Percentiles rank a stretch among this genome's conserved stretches.
These are phyloP conservation scores for Tetragonisca angustula DNA, from an alignment of 2,888 invertebrate species.

Conservation along the genomic window DNA sequence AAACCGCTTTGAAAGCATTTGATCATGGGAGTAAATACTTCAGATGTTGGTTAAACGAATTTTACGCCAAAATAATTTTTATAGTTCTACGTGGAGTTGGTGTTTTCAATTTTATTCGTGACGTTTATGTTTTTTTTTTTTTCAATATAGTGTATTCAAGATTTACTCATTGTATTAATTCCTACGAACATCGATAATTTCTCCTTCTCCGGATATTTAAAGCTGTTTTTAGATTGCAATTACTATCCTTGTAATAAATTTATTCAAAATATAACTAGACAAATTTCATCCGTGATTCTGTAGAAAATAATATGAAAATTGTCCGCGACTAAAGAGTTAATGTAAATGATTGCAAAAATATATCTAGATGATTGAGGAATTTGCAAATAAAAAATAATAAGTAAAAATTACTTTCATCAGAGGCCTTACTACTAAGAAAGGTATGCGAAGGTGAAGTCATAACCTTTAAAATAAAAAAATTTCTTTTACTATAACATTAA, in stretches of 20 bases:
- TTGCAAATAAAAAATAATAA: not conserved
- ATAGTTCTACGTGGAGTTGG: not conserved
- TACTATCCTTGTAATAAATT: too few species aligned
- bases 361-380: not conserved
- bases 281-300: too few species aligned
- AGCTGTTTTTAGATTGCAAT: too few species aligned
- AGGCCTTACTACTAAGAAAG: not conserved
- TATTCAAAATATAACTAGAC: too few species aligned
- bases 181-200: too few species aligned
- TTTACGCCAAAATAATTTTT: not conserved
- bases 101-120: not conserved
- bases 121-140: too few species aligned
- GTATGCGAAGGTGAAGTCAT: not conserved
- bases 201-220: too few species aligned
- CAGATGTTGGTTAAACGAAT: not conserved
- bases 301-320: too few species aligned
- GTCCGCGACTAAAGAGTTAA: not conserved
- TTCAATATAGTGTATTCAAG: too few species aligned
- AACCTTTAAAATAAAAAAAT: not conserved
- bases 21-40: not conserved
- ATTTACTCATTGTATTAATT: too few species aligned
- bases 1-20: not conserved
- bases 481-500: rapidly evolving
- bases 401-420: not conserved
- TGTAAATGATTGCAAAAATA: not conserved